Conservation (phyloP, 2,888 invertebrate species). For the Gastracanthus pulcherrimus region DNA sequence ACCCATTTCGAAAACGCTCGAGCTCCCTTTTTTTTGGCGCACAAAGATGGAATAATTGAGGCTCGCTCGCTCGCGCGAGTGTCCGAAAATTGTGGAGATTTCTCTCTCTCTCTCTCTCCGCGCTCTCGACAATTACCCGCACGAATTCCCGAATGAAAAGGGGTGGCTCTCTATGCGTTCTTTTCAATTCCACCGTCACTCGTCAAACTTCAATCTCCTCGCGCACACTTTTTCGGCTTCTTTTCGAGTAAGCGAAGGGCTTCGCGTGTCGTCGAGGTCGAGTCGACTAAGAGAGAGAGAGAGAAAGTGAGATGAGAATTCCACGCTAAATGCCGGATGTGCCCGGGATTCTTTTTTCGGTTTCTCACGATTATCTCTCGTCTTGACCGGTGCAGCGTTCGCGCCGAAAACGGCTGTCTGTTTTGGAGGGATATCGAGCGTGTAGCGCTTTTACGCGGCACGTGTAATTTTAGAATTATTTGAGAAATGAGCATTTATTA, state of each 20-base stretch:
- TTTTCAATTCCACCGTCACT: conserved; percentile 41
- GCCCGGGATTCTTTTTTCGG: conserved; percentile 47
- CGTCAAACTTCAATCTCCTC: conserved; percentile 33
- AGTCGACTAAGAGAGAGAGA: conserved; percentile 24
- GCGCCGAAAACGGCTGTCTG: neutral
- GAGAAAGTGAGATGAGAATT: conserved; percentile 45
- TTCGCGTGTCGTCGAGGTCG: conserved; percentile 10
- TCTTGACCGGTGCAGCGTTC: neutral
- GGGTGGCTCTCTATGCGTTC: neutral
- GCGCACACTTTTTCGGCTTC: neutral
- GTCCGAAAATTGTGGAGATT: conserved; percentile 43
- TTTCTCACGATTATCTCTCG: conserved; percentile 57
- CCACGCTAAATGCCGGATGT: conserved; percentile 60
- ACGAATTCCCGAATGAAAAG: conserved; percentile 18
- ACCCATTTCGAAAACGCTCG: neutral
- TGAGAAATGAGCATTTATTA: conserved; percentile 4
- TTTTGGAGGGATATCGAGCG: too few relatives aligned
- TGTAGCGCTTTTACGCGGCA: conserved; percentile 31
- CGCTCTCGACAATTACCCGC: conserved; percentile 38
- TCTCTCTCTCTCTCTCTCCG: too few relatives aligned
- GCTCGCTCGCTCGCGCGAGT: too few relatives aligned
- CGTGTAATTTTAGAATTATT: conserved; percentile 39
- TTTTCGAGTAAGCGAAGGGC: conserved; percentile 4
- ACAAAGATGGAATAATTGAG: conserved; percentile 37
- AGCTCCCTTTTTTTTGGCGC: neutral